Conservation (phyloP, 2,888 invertebrate species). For the Andrena praecox region DNA sequence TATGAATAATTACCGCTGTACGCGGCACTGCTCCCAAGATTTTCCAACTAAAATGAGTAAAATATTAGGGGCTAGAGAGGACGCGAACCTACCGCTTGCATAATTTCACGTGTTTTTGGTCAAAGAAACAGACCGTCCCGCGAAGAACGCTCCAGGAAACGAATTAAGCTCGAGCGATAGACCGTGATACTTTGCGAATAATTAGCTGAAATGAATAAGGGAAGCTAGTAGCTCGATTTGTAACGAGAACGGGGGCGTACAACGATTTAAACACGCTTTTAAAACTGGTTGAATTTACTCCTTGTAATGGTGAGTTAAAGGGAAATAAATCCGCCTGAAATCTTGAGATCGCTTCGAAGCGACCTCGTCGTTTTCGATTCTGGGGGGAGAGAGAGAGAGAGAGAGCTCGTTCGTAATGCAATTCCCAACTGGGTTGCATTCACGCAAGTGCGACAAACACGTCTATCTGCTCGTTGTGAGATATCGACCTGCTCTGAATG, state of each 20-base stretch:
- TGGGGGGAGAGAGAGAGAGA: neutral
- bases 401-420: neutral
- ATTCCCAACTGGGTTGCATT: slow-evolving; percentile 36
- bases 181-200: neutral
- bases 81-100: slow-evolving; percentile 32
- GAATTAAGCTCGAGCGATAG: neutral
- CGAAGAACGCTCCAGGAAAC: neutral
- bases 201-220: neutral
- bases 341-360: neutral
- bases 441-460: slow-evolving; percentile 45
- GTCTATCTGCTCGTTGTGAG: slow-evolving; percentile 13
- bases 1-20: slow-evolving; percentile 61
- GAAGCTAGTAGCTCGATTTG: neutral
- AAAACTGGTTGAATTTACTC: neutral
- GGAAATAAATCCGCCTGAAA: slow-evolving; percentile 4
- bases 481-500: slow-evolving; percentile 47
- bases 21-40: slow-evolving; percentile 32
- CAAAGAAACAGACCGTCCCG: slow-evolving; percentile 19
- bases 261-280: neutral
- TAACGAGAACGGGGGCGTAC: neutral
- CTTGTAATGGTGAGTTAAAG: neutral
- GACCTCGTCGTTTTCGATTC: neutral
- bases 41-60: slow-evolving; percentile 55
- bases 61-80: slow-evolving; percentile 43
- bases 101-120: slow-evolving; percentile 54